A percentile compares a stretch with the other conserved stretches of the same genome.
Conservation (phyloP, 1,140 invertebrate species). For the Brachionus asplanchnoidis region DNA sequence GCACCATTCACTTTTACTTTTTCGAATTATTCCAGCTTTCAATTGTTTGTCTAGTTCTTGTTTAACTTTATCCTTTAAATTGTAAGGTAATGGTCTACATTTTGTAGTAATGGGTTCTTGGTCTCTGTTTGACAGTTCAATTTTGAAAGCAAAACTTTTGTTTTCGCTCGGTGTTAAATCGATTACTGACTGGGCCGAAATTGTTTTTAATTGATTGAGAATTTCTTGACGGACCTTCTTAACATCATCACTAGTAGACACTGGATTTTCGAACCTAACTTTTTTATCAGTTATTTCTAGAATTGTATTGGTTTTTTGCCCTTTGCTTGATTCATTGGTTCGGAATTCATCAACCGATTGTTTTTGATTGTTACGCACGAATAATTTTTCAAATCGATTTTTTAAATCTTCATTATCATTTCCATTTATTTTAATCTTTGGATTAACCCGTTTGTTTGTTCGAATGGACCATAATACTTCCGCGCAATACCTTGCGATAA, state of each 20-base stretch:
- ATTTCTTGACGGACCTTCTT: too few relatives aligned
- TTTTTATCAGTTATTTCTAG: not conserved
- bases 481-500: not conserved
- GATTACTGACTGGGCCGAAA: too few relatives aligned
- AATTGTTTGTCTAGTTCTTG: too few relatives aligned
- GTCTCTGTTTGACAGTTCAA: too few relatives aligned
- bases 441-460: not conserved
- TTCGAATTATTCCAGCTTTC: too few relatives aligned
- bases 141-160: too few relatives aligned
- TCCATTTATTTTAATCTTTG: not conserved
- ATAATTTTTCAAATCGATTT: conserved; percentile 4
- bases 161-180: too few relatives aligned
- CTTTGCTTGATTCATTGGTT: not conserved
- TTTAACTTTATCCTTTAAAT: too few relatives aligned
- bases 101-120: too few relatives aligned
- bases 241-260: not conserved
- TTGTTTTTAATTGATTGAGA: too few relatives aligned
- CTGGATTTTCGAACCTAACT: conserved; percentile 3
- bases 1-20: too few relatives aligned
- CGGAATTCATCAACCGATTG: not conserved
- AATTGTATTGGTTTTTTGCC: not conserved
- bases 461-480: not conserved
- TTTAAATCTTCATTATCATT: not conserved
- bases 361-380: not conserved
- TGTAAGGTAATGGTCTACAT: too few relatives aligned